Evolutionary conservation across 2,113 vertebrate genomes (phyloP), one percentile per base, ranked within the genome.

Genomic region (Lagopus leucura): DNA sequence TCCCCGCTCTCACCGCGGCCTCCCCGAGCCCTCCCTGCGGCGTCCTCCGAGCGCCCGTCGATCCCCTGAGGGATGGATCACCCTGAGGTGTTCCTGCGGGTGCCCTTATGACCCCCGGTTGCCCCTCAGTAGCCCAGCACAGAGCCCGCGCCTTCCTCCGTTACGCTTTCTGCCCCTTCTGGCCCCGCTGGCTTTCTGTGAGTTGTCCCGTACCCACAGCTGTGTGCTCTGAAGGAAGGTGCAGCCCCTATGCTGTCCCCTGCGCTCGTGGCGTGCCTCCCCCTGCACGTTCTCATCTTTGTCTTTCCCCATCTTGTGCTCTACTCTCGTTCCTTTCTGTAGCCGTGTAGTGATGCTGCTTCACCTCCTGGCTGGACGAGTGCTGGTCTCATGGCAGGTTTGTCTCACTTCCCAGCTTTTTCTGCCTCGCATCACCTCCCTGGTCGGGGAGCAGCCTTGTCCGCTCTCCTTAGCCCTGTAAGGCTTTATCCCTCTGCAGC

Each of bases 191-290:
- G 32, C 66, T 3, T n/a, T 16, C 54, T 30, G 54, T 15, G 27
- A 28, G 52, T 28, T 30, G 28, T 55, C 28, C 28, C 4, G 2
- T 13, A 2, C 32, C 74, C 22, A 57, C 54, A 75, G 40, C 54
- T 79, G 65, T 83, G 27, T 50, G 22, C 34, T 79, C 45, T 57
- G 63, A 38, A 38, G 38, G 47, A 85, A 72, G 43, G 57, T 50
- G 57, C 36, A 66, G 55, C 11, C 14, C 9, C 36, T 0, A 0
- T 38, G 6, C 30, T 57, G 12, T 25, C 61, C 20, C 27, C 12
- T 54, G 2, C 25, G 36, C 34, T 54, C n/a, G 6, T 5, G 7
- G 9, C 54, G 36, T 55, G 12, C 55, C 36, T 86, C 27, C 17
- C 40, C 78, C 42, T 42, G 17, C 36, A 34, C 72, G 43, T 61